Percentiles rank a stretch among this genome's conserved stretches.
Evolutionary conservation across 2,888 invertebrate species (phyloP).

Genomic region (Cephonodes hylas): DNA sequence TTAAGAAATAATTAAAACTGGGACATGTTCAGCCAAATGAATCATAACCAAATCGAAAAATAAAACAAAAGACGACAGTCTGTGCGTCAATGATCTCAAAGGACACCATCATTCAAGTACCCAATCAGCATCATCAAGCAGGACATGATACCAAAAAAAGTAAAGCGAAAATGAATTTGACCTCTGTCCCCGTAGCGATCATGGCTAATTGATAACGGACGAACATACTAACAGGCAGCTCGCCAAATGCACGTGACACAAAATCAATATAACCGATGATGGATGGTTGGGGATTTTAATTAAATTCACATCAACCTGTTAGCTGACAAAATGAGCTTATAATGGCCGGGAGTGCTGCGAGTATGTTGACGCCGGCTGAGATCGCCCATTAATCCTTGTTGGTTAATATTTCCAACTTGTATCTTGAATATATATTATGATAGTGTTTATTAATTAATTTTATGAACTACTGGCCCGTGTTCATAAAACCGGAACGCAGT

Average conservation of each 20-base stretch:
- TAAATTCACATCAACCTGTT: slow-evolving; percentile 73
- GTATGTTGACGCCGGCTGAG: slow-evolving; percentile 2
- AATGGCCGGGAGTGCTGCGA: slow-evolving; percentile 43
- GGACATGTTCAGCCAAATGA: neutral
- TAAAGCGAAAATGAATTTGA: slow-evolving; percentile 6
- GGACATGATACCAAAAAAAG: neutral
- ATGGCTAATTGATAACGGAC: slow-evolving; percentile 68
- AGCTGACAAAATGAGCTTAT: slow-evolving; percentile 73
- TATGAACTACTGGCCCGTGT: no score
- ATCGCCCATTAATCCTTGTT: slow-evolving; percentile 10
- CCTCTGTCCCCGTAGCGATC: neutral
- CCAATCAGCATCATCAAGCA: neutral
- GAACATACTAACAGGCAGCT: slow-evolving; percentile 31
- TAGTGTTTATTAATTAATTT: neutral
- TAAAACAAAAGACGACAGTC: neutral
- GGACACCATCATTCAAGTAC: neutral
- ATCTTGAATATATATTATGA: no score
- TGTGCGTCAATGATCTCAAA: neutral
- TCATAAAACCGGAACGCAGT: no score
- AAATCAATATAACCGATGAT: slow-evolving; percentile 75
- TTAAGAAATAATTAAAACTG: no score
- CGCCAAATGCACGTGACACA: slow-evolving; percentile 68
- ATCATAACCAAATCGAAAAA: neutral
- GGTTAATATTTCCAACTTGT: neutral
- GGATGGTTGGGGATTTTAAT: slow-evolving; percentile 75